Base-by-base conservation (phyloP, 1,140 invertebrate genomes). In the Procambarus clarkii region DNA sequence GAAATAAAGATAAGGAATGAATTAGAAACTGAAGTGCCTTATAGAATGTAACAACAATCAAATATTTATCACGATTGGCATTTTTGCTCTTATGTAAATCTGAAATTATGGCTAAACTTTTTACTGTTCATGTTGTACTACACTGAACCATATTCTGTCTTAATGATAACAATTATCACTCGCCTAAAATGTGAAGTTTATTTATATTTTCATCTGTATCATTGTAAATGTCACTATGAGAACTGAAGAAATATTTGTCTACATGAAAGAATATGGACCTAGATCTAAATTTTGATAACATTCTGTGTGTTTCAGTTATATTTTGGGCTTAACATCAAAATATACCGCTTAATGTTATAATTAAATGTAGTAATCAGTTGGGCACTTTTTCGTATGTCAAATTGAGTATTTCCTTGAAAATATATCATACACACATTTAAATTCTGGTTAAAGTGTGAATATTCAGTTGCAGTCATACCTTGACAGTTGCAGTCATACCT, bases 21-120 rank as follows among this genome's bases (percentile, higher is more conserved):
- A 74, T 34, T 74, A 24, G 11, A 34, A 74, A 74, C 8, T 74
- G 69, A 74, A 74, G 69, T 74, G 69, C 69, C 69, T 74, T 74
- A 74, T 74, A 74, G 69, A 74, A 34, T 34, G 69, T 74, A 24
- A 74, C 69, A 74, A 74, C 24, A 24, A 69, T 74, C 69, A 34
- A 74, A 74, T 8, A 4, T 21, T 74, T 34, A 34, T 74, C n/a
- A 74, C n/a, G 69, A 74, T 21, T 69, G 64, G 13, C 50, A 54
- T 5, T 18, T 64, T 13, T 18, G 4, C 60, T 9, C 60, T 64
- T 64, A 64, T 34, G n/a, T 74, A 74, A 74, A 7, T 34, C 24
- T 34, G 21, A 34, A 74, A 74, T 34, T 74, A 34, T 34, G 34
- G 7, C 24, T 34, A 74, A 74, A 74, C 0, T 64, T 21, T 34